Evolutionary conservation across 2,113 vertebrate species (phyloP), one percentile per base, ranked within the genome.

Genomic region (Cochlearius cochlearius): DNA sequence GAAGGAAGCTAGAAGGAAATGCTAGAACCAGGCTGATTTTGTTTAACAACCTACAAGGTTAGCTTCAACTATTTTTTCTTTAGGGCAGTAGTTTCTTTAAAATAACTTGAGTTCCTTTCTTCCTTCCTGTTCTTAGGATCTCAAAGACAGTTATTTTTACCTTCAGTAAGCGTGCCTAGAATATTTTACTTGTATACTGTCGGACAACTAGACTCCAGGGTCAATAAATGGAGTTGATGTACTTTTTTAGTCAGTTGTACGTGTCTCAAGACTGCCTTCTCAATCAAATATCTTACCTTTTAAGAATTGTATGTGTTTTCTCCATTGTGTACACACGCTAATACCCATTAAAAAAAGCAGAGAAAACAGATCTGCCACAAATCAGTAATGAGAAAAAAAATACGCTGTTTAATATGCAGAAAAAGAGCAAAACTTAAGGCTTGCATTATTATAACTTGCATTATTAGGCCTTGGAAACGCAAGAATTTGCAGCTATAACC

Each of bases 251-350:
- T 14, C 53, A 53, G 95, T 86, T 93, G 95, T 58, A 73, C 38
- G 53, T 50, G 80, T 83, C 72, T 93, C 92, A 94, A 3, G 25
- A 89, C 89, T 97, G 85, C 96, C 95, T 97, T 79, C 96, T 94
- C 75, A 84, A 76, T 50, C 49, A 67, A 88, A 87, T 55, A 69
- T 78, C 98, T 98, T 98, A 98, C 98, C 98, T 98, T 97, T 97
- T 66, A 97, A 90, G 83, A 96, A 96, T 23, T 96, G 93, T 53
- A 83, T 2, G 25, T 80, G 88, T 79, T 97, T 90, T 96, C 95
- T 97, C 95, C 98, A 91, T 38, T 96, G 90, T 93, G 52, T 73
- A 88, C n/a, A 94, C 64, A 91, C 82, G 84, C 75, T 94, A 97
- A 90, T 58, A 92, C 19, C 41, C 97, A 96, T 38, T 87, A 73